Evolutionary conservation across 2,888 invertebrate genomes (phyloP).

Genomic region (Tribolium freemani): DNA sequence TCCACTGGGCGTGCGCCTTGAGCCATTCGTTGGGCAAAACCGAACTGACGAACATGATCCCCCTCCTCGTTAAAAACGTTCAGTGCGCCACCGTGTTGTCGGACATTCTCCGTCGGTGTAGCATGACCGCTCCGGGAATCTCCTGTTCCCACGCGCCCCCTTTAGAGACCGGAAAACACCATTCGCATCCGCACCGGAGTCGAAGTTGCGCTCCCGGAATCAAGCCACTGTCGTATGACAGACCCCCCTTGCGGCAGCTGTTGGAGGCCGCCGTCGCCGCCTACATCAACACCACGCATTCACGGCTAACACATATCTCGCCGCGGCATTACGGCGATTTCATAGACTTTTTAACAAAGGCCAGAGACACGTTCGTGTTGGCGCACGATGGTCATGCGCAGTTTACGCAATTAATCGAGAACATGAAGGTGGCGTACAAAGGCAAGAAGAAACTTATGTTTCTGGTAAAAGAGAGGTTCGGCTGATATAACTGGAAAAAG

Average conservation of each 20-base stretch:
- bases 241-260: constrained; percentile 78
- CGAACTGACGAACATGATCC: constrained; percentile 84
- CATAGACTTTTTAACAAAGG: constrained; percentile 84
- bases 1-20: constrained; percentile 89
- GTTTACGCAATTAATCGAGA: constrained; percentile 86
- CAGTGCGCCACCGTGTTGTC: constrained; percentile 89
- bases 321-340: constrained; percentile 87
- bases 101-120: constrained; percentile 76
- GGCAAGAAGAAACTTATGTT: constrained; percentile 93
- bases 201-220: constrained; percentile 65
- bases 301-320: constrained; percentile 87
- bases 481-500: constrained; percentile 70
- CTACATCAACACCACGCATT: constrained; percentile 88
- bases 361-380: constrained; percentile 87
- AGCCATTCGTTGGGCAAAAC: constrained; percentile 85
- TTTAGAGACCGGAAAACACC: constrained; percentile 55
- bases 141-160: constrained; percentile 66
- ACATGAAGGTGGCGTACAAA: constrained; percentile 90
- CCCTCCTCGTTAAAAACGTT: constrained; percentile 86
- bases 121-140: constrained; percentile 73
- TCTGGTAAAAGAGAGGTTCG: constrained; percentile 87
- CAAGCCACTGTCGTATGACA: constrained; percentile 75
- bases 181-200: constrained; percentile 55
- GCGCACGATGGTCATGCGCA: constrained; percentile 88
- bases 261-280: constrained; percentile 85